Base-by-base conservation (phyloP, 2,888 invertebrate genomes). In the Acleris literana region DNA sequence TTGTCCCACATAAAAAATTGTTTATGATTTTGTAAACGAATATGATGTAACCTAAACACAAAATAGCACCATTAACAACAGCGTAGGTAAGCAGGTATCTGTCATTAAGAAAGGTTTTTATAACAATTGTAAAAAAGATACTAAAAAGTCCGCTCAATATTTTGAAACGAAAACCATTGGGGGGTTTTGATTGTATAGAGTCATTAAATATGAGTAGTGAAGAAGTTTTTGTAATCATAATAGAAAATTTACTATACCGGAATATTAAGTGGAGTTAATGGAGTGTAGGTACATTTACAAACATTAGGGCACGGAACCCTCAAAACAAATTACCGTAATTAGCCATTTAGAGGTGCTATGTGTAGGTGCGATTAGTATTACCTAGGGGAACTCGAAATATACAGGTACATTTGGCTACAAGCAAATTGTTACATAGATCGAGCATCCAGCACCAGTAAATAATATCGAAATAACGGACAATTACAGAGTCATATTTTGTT, bases 1-100 rank as follows among this genome's bases (percentile, higher is more conserved):
- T 69, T 69, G 67, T 69, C 61, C 69, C 54, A 62, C 53, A 67
- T 67, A 64, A 64, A 66, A 64, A 61, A 20, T 66, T 18, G 33
- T 60, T 65, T 65, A 60, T 60, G 54, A 20, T 65, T 55, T 66
- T 17, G 51, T 44, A 57, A 44, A 57, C 39, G 39, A 51, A 56
- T 44, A 33, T 55, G n/a, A 49, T 63, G 46, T 49, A 49, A 55
- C 33, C 29, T 48, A 18, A 59, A 64, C 46, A 48, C 33, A n/a
- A 48, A 59, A 51, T 17, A 59, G 33, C 18, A 11, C 9, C 18
- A 59, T 59, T 59, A 51, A 48, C 29, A 59, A 33, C 9, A 3
- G 9, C 9, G 1, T 25, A 25, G 5, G 25, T 33, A 33, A 2
- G 33, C 33, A 9, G 33, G 33, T 33, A 33, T 13, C 1, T 39